phyloP scores from a whole-genome alignment of 2,113 vertebrate genomes.

The Osmerus mordax region DNA sequence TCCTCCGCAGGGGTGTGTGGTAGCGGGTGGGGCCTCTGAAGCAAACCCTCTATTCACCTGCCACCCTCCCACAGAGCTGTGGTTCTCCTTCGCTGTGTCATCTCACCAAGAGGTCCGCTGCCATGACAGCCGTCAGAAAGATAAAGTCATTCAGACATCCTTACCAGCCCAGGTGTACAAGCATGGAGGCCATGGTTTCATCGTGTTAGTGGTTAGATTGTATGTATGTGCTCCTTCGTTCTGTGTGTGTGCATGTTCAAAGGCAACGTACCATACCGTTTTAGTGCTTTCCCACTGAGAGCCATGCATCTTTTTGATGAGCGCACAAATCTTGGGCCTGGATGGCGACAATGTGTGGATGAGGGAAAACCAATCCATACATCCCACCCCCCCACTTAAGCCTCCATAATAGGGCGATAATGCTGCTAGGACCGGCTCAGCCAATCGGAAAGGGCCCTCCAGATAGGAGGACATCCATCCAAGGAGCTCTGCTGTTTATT shows the following conservation, averaged over 20 bases:
- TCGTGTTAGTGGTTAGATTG: background rate
- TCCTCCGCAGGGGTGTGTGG: background rate
- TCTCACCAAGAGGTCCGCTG: background rate
- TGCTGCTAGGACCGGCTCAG: slow-evolving; percentile 3
- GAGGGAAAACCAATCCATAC: background rate
- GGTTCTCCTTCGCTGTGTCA: background rate
- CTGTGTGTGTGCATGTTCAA: background rate
- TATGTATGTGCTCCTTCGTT: background rate
- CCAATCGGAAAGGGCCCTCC: slow-evolving; percentile 10
- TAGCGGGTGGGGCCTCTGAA: background rate
- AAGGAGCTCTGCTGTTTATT: background rate
- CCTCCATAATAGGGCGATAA: slow-evolving; percentile 21
- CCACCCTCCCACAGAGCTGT: background rate
- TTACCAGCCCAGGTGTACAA: background rate
- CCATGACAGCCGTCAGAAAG: background rate
- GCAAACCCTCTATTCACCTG: background rate
- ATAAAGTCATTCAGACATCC: background rate
- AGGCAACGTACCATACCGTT: background rate
- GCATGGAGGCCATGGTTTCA: background rate
- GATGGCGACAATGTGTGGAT: background rate
- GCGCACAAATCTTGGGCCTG: slow-evolving; percentile 18
- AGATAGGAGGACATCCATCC: slow-evolving; percentile 10
- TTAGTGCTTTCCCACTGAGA: slow-evolving; percentile 18
- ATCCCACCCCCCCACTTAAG: slow-evolving; percentile 18
- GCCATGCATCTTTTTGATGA: slow-evolving; percentile 23